Evolutionary conservation across 2,797 vertebrate species (phyloP).

Genomic region (Esox masquinongy): DNA sequence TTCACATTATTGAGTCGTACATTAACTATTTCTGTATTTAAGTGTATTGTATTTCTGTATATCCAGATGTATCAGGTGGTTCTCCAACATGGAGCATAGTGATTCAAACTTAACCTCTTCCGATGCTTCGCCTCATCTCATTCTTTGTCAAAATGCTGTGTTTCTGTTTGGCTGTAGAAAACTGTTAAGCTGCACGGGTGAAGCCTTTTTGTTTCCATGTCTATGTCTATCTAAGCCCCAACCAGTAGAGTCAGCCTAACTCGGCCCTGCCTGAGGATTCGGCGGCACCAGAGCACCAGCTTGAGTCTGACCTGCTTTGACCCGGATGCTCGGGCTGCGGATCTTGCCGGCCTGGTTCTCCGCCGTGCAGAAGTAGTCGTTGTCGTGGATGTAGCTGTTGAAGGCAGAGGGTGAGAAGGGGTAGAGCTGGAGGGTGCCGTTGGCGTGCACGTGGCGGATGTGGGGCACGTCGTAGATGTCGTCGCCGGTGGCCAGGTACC

Average conservation of each 20-base stretch:
- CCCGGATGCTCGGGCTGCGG: constrained; percentile 94
- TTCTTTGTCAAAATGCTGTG: neutral
- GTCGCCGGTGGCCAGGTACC: constrained; percentile 98
- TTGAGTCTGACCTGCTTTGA: constrained; percentile 89
- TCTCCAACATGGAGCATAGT: too few relatives aligned
- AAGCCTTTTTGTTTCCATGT: neutral
- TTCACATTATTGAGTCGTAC: neutral
- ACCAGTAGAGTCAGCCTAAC: neutral
- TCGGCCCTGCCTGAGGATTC: neutral
- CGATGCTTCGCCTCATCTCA: neutral
- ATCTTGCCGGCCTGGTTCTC: constrained; percentile 98
- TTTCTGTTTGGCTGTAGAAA: neutral
- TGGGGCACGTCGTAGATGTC: constrained; percentile 99
- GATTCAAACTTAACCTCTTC: too few relatives aligned
- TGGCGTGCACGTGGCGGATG: constrained; percentile 97
- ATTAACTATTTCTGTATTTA: neutral
- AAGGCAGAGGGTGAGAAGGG: constrained; percentile 98
- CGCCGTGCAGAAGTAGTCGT: constrained; percentile 99
- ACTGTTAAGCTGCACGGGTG: neutral
- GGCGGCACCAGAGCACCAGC: neutral
- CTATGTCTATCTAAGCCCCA: neutral
- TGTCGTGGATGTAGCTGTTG: constrained; percentile 99
- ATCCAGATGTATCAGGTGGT: too few relatives aligned
- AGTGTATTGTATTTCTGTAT: neutral
- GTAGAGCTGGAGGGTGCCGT: constrained; percentile 98